phyloP scores from a whole-genome alignment of 2,797 vertebrate species.

The Eulemur coronatus region DNA sequence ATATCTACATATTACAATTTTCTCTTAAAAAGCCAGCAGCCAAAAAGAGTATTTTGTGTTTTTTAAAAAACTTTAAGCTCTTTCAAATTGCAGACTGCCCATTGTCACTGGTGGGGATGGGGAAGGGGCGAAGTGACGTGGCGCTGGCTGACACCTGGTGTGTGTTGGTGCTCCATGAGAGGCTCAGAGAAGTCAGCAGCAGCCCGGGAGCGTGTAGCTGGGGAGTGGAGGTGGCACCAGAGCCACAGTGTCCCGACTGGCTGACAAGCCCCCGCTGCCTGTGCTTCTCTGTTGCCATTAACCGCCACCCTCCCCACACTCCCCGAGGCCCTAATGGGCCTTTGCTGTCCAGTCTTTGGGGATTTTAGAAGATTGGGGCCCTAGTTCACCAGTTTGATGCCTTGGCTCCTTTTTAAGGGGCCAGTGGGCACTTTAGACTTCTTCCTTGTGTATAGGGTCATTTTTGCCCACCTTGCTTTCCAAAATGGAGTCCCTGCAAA shows the following conservation, averaged over 20 bases:
- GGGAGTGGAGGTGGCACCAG: not conserved
- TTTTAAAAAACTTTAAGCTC: not conserved
- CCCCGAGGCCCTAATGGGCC: too few relatives aligned
- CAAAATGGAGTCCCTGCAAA: not conserved
- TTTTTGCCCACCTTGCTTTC: not conserved
- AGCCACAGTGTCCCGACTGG: not conserved
- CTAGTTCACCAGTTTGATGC: not conserved
- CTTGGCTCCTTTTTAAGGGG: not conserved
- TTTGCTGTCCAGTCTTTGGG: not conserved
- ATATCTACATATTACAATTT: not conserved
- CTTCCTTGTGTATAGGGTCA: not conserved
- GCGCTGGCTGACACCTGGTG: not conserved
- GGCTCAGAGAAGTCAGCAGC: not conserved
- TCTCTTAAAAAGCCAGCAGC: not conserved
- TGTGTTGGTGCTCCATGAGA: fast-evolving
- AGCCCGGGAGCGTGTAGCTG: not conserved
- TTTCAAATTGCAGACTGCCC: not conserved
- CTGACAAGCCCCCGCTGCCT: too few relatives aligned
- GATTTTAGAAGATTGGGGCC: not conserved
- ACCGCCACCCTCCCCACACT: fast-evolving
- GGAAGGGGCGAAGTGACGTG: not conserved
- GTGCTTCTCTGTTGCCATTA: not conserved
- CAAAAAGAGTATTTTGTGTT: not conserved
- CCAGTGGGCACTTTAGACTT: not conserved
- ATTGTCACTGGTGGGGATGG: not conserved